A percentile compares a stretch with the other conserved stretches of the same genome.
Evolutionary conservation across 2,888 invertebrate species (phyloP).

Genomic region (Coelopa pilipes): DNA sequence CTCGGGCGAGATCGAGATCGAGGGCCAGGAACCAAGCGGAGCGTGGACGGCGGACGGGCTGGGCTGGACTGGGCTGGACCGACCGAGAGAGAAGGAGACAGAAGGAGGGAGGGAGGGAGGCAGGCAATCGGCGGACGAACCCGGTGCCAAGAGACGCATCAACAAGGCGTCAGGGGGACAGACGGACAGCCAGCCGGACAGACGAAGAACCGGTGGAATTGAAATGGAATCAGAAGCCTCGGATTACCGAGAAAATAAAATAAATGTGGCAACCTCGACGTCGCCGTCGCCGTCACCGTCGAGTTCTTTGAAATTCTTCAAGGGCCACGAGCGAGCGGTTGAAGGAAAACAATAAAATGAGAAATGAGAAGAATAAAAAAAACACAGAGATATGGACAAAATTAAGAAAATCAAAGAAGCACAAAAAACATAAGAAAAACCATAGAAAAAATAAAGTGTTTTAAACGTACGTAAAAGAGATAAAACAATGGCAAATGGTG

Average conservation of each 20-base stretch:
- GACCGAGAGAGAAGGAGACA: neutral
- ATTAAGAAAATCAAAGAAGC: no score
- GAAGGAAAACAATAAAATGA: neutral
- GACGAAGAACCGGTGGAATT: neutral
- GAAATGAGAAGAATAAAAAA: neutral
- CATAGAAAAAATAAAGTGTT: no score
- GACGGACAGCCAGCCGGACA: slow-evolving; percentile 10
- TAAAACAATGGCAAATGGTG: no score
- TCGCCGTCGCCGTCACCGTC: neutral
- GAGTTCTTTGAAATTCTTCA: neutral
- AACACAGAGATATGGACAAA: no score
- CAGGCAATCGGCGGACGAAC: no score
- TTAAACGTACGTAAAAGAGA: no score
- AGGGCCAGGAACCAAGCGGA: no score
- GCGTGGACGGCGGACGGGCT: no score
- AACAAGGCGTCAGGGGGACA: neutral
- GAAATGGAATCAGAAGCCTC: no score
- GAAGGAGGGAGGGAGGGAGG: neutral
- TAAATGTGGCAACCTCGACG: neutral
- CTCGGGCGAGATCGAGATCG: neutral
- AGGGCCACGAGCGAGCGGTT: neutral
- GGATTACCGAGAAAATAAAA: neutral
- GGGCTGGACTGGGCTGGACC: no score
- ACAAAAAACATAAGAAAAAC: no score
- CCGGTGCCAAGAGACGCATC: no score